Evolutionary conservation across 64 coral and sea anemone genomes (phyloP), one percentile per base, ranked within the genome.

Genomic region (Actinia equina): DNA sequence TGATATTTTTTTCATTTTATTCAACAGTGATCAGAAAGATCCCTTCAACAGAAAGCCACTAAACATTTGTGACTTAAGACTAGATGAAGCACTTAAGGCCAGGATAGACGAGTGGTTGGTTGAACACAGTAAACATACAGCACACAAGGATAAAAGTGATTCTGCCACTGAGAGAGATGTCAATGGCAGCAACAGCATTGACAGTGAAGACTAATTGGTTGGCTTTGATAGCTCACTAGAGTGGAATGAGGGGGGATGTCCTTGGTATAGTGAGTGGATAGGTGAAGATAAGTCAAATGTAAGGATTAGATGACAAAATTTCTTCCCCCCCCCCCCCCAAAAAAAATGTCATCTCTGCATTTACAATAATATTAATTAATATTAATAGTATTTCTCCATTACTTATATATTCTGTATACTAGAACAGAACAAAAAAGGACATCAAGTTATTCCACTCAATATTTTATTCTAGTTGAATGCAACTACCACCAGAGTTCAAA

Each of bases 21-120:
- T 43, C 22, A 45, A 80, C 78, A 99, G 97, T 87, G 97, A 99
- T 74, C 88, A 95, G 64, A 95, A 82, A 49, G 97, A 99, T 93
- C 97, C 97, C 0, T 99, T 99, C 85, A 95, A 88, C 58, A 87
- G 97, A 53, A 87, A 85, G 13, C 93, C 85, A 6, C 88, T 99
- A 5, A 91, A 93, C n/a, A 55, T 99, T 71, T 86, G 88, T 41
- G 94, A 92, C 93, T 70, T 99, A 6, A 58, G 88, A n/a, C 91
- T 88, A 79, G 71, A 95, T 41, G 19, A 44, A 5, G 97, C 90
- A 64, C 87, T 99, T 13, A 95, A 93, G 46, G 82, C 54, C 19
- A 92, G 86, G 78, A 99, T 99, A 70, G 77, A 95, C 22, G 71
- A 87, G 45, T 99, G 97, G 97, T 45, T 92, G 19, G 30, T 79